These are phyloP conservation scores for Platycheirus rosarum DNA, from an alignment of 2,888 invertebrate genomes.

Conservation along the genomic window DNA sequence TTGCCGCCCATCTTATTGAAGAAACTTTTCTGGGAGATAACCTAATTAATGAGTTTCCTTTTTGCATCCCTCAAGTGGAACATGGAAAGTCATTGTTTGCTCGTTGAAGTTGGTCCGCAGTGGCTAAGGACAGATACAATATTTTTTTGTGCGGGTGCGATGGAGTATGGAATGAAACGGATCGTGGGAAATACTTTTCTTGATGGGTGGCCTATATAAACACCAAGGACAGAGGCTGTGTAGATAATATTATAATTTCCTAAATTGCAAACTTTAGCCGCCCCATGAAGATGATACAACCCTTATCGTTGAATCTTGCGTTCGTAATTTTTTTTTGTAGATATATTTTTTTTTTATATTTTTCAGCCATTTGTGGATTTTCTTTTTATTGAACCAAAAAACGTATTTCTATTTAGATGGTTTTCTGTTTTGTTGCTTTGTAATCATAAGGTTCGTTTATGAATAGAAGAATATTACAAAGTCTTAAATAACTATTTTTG, in stretches of 20 bases:
- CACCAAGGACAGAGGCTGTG: constrained; percentile 15
- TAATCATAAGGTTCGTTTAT: too few species aligned
- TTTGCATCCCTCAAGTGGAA: constrained; percentile 58
- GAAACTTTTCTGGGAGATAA: constrained; percentile 57
- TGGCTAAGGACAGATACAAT: constrained; percentile 15
- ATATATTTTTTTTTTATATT: neutral
- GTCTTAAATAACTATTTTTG: too few species aligned
- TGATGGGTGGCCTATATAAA: neutral
- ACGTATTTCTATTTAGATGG: too few species aligned
- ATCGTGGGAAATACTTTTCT: neutral
- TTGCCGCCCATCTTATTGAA: constrained; percentile 35
- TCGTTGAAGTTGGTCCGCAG: constrained; percentile 40
- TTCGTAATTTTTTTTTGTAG: constrained; percentile 15
- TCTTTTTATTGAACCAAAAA: neutral
- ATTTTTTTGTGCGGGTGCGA: constrained; percentile 25
- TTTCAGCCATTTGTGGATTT: neutral
- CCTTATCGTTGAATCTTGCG: constrained; percentile 51
- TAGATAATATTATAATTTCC: constrained; percentile 65
- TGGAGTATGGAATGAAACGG: neutral
- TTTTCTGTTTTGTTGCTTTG: too few species aligned
- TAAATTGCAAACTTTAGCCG: constrained; percentile 63
- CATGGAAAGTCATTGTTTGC: constrained; percentile 64
- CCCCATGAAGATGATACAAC: constrained; percentile 50
- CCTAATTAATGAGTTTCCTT: constrained; percentile 69
- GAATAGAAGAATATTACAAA: too few species aligned